These are phyloP conservation scores for Burhinus oedicnemus DNA, from an alignment of 2,113 vertebrate species.

Conservation along the genomic window DNA sequence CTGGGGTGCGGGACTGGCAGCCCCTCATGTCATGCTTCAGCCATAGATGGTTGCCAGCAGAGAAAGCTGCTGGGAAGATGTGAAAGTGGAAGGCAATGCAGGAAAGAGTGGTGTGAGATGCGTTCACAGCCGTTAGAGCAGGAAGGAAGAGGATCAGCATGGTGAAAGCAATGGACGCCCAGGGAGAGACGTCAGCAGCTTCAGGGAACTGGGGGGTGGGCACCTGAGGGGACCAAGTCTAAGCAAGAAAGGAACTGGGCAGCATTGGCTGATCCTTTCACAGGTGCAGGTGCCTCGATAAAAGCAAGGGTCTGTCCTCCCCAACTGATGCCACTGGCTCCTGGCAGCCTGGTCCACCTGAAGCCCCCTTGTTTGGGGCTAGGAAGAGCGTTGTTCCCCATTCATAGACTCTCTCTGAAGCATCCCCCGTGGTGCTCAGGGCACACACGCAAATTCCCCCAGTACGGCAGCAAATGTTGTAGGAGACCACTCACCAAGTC, in stretches of 20 bases:
- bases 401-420: neutral
- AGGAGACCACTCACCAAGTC: neutral
- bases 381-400: neutral
- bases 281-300: neutral
- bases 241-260: neutral
- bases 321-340: neutral
- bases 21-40: neutral
- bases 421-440: neutral
- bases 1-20: neutral
- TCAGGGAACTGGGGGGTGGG: neutral
- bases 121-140: neutral
- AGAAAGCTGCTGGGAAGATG: neutral
- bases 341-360: neutral
- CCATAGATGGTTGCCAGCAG: neutral
- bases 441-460: neutral
- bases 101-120: neutral
- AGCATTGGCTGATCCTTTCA: fast-evolving
- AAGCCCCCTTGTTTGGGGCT: neutral
- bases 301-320: neutral
- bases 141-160: neutral
- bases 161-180: neutral
- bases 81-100: neutral
- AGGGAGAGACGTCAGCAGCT: neutral
- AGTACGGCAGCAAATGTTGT: neutral
- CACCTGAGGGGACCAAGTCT: neutral